These are phyloP conservation scores for Anoura caudifer DNA, from an alignment of 2,113 vertebrate species.

Conservation along the genomic window DNA sequence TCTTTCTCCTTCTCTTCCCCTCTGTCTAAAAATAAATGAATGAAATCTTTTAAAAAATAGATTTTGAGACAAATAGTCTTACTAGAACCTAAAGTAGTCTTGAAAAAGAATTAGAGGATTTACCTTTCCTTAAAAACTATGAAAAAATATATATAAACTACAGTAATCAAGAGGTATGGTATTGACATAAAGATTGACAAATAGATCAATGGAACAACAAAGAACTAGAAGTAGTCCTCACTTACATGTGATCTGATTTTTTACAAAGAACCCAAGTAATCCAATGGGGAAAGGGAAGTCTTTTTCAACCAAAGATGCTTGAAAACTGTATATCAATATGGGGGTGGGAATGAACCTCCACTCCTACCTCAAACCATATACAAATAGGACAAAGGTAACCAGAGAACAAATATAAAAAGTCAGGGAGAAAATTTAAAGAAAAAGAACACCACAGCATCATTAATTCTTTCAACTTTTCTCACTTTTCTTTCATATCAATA, in stretches of 20 bases:
- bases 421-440: not conserved
- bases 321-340: not conserved
- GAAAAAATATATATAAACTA: not conserved
- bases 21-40: too few species aligned
- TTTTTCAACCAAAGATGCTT: not conserved
- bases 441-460: not conserved
- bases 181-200: not conserved
- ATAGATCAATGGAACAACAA: not conserved
- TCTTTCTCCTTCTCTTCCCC: too few species aligned
- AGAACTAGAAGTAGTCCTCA: not conserved
- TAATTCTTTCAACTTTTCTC: not conserved
- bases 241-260: not conserved
- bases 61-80: not conserved
- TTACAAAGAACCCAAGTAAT: not conserved
- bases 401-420: conserved; percentile 1
- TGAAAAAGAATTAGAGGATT: not conserved
- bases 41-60: not conserved
- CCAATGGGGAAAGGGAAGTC: not conserved
- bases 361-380: not conserved
- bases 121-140: not conserved
- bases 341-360: not conserved
- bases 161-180: not conserved
- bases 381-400: not conserved
- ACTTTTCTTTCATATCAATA: not conserved
- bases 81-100: not conserved